Conservation (phyloP, 1,140 invertebrate genomes). For the Palaemon carinicauda region DNA sequence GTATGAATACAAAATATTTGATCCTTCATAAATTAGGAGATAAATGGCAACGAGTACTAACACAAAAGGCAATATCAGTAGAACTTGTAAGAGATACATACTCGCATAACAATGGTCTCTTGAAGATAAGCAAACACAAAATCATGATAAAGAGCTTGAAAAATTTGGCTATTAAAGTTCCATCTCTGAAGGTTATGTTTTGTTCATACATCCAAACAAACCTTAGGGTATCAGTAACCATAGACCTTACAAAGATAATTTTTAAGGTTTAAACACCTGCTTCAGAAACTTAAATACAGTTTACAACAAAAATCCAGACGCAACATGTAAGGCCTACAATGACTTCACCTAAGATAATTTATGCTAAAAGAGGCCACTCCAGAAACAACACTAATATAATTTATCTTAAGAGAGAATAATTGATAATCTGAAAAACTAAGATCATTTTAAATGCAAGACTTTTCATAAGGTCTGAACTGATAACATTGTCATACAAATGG, state of each 20-base stretch:
- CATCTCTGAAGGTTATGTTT: too few relatives aligned
- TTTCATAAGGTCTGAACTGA: not conserved
- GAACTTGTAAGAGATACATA: slow-evolving; percentile 37
- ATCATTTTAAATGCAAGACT: not conserved
- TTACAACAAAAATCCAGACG: slow-evolving; percentile 8
- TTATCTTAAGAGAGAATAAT: not conserved
- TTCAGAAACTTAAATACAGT: slow-evolving; percentile 27
- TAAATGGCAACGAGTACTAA: not conserved
- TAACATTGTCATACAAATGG: not conserved
- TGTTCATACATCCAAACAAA: not conserved
- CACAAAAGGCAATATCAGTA: slow-evolving; percentile 2
- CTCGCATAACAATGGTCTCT: not conserved
- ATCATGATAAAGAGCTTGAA: too few relatives aligned
- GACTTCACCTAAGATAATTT: slow-evolving; percentile 1
- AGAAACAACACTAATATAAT: slow-evolving; percentile 30
- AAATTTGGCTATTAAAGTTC: too few relatives aligned
- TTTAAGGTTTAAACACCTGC: slow-evolving; percentile 32
- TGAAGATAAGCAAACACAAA: too few relatives aligned
- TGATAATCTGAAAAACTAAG: not conserved
- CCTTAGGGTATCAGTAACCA: slow-evolving; percentile 13
- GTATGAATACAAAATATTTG: not conserved
- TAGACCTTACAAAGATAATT: not conserved
- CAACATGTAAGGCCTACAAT: slow-evolving; percentile 21
- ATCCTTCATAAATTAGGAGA: not conserved
- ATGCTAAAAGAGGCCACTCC: slow-evolving; percentile 24